Evolutionary conservation across 1,140 invertebrate species (phyloP).

Genomic region (Tribolium madens): DNA sequence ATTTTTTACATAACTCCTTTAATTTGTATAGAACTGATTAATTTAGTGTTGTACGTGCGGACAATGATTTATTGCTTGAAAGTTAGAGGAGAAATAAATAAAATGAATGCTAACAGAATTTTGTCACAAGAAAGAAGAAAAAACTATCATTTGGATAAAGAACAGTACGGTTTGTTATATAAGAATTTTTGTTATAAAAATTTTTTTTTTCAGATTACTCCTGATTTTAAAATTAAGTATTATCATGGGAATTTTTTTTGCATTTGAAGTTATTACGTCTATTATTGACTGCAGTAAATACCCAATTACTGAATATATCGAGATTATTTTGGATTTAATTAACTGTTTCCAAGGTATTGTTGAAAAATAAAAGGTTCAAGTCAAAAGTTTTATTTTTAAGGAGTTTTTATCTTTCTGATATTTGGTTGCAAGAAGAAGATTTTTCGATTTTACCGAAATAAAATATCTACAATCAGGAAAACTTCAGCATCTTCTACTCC

Average conservation of each 20-base stretch:
- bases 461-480: background rate
- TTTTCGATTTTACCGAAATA: background rate
- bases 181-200: conserved; percentile 21
- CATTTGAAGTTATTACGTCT: conserved; percentile 67
- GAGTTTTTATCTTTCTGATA: conserved; percentile 22
- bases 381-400: conserved; percentile 11
- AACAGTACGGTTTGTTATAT: conserved; percentile 64
- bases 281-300: conserved; percentile 49
- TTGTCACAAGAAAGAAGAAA: conserved; percentile 60
- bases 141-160: conserved; percentile 66
- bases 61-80: conserved; percentile 66
- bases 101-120: conserved; percentile 61
- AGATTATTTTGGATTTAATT: conserved; percentile 50
- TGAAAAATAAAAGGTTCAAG: background rate
- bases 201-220: conserved; percentile 65
- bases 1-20: conserved; percentile 51
- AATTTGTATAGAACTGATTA: conserved; percentile 64
- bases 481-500: conserved; percentile 1
- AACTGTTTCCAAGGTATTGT: conserved; percentile 35
- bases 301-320: conserved; percentile 46
- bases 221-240: conserved; percentile 72
- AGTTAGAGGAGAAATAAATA: conserved; percentile 68
- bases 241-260: conserved; percentile 73
- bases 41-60: conserved; percentile 67
- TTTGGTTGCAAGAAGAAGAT: conserved; percentile 20